Conservation (phyloP, 1,140 invertebrate species). For the Cyclargus thomasi region DNA sequence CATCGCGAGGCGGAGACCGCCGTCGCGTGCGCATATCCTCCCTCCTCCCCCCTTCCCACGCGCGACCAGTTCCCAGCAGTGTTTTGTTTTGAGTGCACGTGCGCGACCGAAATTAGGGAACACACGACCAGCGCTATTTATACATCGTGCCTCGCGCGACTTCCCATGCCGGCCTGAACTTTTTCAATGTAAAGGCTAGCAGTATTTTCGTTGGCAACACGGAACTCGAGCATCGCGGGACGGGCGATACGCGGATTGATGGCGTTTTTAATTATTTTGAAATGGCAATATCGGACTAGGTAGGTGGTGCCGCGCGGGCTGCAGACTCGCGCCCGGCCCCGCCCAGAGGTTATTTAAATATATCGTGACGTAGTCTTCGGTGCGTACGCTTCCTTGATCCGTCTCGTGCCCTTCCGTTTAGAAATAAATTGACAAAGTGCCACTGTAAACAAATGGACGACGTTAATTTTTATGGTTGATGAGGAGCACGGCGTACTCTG, state of each 20-base stretch:
- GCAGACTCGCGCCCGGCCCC: conserved; percentile 41
- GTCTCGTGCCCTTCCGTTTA: conserved; percentile 49
- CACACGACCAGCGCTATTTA: neutral
- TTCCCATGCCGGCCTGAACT: neutral
- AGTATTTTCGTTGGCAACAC: conserved; percentile 5
- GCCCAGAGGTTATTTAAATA: conserved; percentile 61
- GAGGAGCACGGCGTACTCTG: neutral
- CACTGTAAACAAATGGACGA: conserved; percentile 3
- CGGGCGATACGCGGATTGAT: conserved; percentile 15
- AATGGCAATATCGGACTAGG: conserved; percentile 34
- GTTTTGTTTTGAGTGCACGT: conserved; percentile 39
- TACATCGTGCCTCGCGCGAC: neutral
- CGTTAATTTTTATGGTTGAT: neutral
- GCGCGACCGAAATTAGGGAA: conserved; percentile 16
- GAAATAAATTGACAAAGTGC: conserved; percentile 16
- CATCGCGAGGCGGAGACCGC: conserved; percentile 12
- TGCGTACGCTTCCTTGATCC: conserved; percentile 50
- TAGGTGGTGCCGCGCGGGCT: conserved; percentile 56
- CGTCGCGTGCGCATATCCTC: conserved; percentile 31
- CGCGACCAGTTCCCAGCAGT: conserved; percentile 30
- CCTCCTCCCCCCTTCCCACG: conserved; percentile 19
- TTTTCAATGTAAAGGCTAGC: conserved; percentile 21
- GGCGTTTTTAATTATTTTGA: conserved; percentile 33
- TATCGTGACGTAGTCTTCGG: conserved; percentile 49
- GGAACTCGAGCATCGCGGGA: neutral